Evolutionary conservation across 2,113 vertebrate genomes (phyloP), one percentile per base, ranked within the genome.

Genomic region (Psettodes erumei): DNA sequence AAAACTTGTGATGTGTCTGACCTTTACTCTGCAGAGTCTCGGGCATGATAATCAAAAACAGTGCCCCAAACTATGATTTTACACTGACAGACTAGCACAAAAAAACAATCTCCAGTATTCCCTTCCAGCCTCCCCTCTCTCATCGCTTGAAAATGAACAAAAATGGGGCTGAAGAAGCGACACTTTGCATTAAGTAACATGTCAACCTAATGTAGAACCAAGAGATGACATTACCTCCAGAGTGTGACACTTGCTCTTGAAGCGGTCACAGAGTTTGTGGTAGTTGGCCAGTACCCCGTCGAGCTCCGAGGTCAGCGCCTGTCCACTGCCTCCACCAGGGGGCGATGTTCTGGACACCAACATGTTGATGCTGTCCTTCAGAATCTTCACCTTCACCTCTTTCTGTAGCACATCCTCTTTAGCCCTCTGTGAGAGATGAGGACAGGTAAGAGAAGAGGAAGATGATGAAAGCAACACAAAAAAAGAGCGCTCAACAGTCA

Each of bases 351-450:
- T 96, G 68, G 91, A 75, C 59, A 96, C 96, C 86, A 99, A 68
- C 77, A 95, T 80, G 85, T 95, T 96, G 88, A 99, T 98, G 83
- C 90, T 99, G 93, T 99, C 98, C 89, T 96, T 99, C 69, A 99
- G 92, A 87, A 99, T 99, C 94, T 99, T 99, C 89, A 99, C 98
- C 54, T 97, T 92, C 89, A 99, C 98, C 84, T 99, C 98, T 53
- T 99, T 99, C 95, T 99, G 98, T 23, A 98, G 70, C 93, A 99
- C 98, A 6, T 99, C 98, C 94, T 99, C 98, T 91, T 97, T 96
- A 0, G 97, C 98, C 81, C 97, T 96, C 98, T 99, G 92, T 23
- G 16, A 21, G 11, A 70, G 21, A 61, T 0, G 5, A 12, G 30
- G 6, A 47, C 6, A 23, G 32, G 8, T 15, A 28, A 21, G 33